phyloP scores from a whole-genome alignment of 1,140 invertebrate species.

The Psix sp. region DNA sequence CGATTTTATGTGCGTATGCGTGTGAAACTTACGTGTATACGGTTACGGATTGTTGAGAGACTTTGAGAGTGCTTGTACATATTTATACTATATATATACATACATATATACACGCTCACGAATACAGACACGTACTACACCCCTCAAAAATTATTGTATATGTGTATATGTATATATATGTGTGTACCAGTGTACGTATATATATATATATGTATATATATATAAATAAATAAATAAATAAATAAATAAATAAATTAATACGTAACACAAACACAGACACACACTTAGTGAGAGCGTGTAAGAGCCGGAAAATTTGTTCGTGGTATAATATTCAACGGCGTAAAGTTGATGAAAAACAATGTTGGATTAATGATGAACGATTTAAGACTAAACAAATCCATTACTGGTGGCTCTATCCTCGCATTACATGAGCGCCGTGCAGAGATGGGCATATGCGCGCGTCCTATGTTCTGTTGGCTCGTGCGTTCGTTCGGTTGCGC shows the following conservation, averaged over 20 bases:
- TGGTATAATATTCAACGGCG: slow-evolving; percentile 4
- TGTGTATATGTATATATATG: slow-evolving; percentile 68
- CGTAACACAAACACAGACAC: too few relatives aligned
- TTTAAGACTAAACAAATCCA: slow-evolving; percentile 32
- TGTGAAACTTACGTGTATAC: slow-evolving; percentile 62
- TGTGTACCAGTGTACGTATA: slow-evolving; percentile 65
- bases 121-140: slow-evolving; percentile 56
- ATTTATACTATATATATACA: slow-evolving; percentile 71
- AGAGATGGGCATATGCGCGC: slow-evolving; percentile 55
- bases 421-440: slow-evolving; percentile 70
- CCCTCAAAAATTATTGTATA: slow-evolving; percentile 53
- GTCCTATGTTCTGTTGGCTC: slow-evolving; percentile 11
- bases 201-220: slow-evolving; percentile 26
- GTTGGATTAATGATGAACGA: slow-evolving; percentile 58
- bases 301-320: slow-evolving; percentile 36
- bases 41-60: slow-evolving; percentile 66
- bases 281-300: slow-evolving; percentile 57
- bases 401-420: slow-evolving; percentile 74
- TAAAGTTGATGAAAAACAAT: slow-evolving; percentile 20
- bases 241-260: slow-evolving; percentile 12
- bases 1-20: slow-evolving; percentile 61
- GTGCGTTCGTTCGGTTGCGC: slow-evolving; percentile 20
- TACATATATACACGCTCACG: slow-evolving; percentile 63
- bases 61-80: slow-evolving; percentile 71
- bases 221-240: slow-evolving; percentile 7